Evolutionary conservation across 1,140 invertebrate species (phyloP), one percentile per base, ranked within the genome.

Genomic region (Lycorma delicatula): DNA sequence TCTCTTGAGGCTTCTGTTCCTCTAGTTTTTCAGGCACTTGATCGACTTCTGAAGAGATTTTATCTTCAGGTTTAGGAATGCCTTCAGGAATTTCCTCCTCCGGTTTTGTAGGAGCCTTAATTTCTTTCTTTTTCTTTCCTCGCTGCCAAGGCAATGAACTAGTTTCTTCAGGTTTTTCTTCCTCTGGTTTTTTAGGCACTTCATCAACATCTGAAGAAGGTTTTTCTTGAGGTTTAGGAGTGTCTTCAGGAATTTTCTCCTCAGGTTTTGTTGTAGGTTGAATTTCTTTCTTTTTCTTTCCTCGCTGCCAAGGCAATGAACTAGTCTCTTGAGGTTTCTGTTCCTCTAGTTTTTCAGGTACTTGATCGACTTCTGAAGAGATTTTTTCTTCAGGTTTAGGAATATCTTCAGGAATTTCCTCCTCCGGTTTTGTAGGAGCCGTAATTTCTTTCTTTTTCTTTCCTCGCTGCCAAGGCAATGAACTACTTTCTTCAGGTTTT

Each of bases 151-250:
- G 47, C 31, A 38, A 66, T 4, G 16, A 1, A 20, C 2, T 7
- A 6, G 18, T 52, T 57, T 70, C 63, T 66, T 72, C 67, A 46
- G 68, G 64, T 64, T 62, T 67, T 57, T 70, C 60, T 65, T 73
- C 63, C n/a, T 44, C 36, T 60, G 61, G 38, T 65, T 65, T 29
- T 63, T 47, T 55, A 63, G 62, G 34, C 4, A 11, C n/a, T n/a
- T n/a, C n/a, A n/a, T n/a, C n/a, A n/a, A n/a, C n/a, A n/a, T n/a
- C n/a, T n/a, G n/a, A n/a, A n/a, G n/a, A n/a, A n/a, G n/a, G n/a
- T n/a, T n/a, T n/a, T n/a, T n/a, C n/a, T n/a, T n/a, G n/a, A n/a
- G n/a, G n/a, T n/a, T n/a, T n/a, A n/a, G n/a, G n/a, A 27, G 44
- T 5, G 44, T 44, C 18, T 54, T 60, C 34, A n/a, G 25, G 6